A percentile compares a stretch with the other conserved stretches of the same genome.
These are phyloP conservation scores for Conger conger DNA, from an alignment of 2,113 vertebrate genomes.

Conservation along the genomic window DNA sequence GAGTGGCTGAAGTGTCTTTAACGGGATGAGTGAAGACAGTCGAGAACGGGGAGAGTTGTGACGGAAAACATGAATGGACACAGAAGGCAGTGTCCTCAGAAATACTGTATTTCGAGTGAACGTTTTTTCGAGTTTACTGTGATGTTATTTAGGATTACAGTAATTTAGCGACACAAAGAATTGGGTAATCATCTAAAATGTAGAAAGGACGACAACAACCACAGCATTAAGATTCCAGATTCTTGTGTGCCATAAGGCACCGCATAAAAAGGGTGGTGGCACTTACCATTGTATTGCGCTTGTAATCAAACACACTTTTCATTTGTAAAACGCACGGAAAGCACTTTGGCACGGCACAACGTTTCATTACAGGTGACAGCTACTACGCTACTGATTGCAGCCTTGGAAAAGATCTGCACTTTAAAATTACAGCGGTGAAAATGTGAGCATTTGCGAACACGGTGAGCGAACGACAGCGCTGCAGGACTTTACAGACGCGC, in stretches of 20 bases:
- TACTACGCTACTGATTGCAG: background rate
- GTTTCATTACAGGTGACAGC: background rate
- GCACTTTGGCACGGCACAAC: background rate
- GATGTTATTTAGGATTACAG: too few relatives aligned
- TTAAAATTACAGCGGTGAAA: background rate
- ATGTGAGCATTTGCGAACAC: too few relatives aligned
- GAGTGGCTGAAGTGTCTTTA: background rate
- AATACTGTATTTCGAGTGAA: too few relatives aligned
- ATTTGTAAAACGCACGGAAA: background rate
- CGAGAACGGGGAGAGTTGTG: background rate
- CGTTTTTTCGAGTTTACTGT: too few relatives aligned
- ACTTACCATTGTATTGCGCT: background rate
- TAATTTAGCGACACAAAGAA: too few relatives aligned
- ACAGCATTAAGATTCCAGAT: background rate
- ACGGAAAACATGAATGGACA: background rate
- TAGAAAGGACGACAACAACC: too few relatives aligned
- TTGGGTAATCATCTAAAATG: too few relatives aligned
- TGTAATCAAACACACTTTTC: background rate
- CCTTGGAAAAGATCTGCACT: background rate
- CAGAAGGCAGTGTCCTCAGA: too few relatives aligned
- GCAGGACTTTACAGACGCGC: background rate
- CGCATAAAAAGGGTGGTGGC: background rate
- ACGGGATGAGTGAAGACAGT: background rate
- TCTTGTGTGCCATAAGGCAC: background rate
- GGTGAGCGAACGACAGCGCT: background rate